Evolutionary conservation across 92 coral and sea anemone genomes (phyloP).

Genomic region (Phenganax stokvisi): DNA sequence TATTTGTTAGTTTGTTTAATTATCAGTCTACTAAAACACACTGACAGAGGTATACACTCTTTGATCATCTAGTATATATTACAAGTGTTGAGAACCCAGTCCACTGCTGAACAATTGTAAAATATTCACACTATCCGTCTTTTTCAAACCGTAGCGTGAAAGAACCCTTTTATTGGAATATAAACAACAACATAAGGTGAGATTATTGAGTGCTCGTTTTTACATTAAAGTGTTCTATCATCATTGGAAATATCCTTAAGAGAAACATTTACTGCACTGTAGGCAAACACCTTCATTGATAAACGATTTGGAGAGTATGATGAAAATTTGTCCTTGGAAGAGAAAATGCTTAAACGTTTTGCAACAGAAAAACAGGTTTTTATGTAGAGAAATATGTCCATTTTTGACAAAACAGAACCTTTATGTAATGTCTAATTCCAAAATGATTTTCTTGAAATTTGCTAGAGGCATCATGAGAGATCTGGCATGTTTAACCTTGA

Average conservation of each 20-base stretch:
- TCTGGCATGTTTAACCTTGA: constrained; percentile 69
- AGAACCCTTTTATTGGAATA: constrained; percentile 75
- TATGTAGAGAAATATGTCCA: not conserved
- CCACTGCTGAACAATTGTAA: too few relatives aligned
- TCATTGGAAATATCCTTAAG: not conserved
- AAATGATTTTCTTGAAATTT: constrained; percentile 2
- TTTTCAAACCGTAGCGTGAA: constrained; percentile 54
- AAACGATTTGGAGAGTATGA: constrained; percentile 97
- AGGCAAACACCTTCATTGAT: constrained; percentile 87
- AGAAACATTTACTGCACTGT: not conserved
- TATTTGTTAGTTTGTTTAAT: too few relatives aligned
- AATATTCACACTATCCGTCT: not conserved
- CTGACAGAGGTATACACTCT: too few relatives aligned
- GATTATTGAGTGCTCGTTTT: not conserved
- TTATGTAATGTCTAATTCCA: not conserved
- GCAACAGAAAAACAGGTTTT: constrained; percentile 91
- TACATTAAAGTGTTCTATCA: too few relatives aligned
- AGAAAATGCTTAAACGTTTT: constrained; percentile 86
- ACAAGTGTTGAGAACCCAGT: too few relatives aligned
- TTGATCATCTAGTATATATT: too few relatives aligned
- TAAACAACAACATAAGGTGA: constrained; percentile 67
- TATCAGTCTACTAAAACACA: too few relatives aligned
- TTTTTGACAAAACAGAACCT: too few relatives aligned
- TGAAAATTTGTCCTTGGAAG: constrained; percentile 79
- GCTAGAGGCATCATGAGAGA: constrained; percentile 81